Evolutionary conservation across 1,140 invertebrate genomes (phyloP), one percentile per base, ranked within the genome.

Genomic region (Conus betulinus): DNA sequence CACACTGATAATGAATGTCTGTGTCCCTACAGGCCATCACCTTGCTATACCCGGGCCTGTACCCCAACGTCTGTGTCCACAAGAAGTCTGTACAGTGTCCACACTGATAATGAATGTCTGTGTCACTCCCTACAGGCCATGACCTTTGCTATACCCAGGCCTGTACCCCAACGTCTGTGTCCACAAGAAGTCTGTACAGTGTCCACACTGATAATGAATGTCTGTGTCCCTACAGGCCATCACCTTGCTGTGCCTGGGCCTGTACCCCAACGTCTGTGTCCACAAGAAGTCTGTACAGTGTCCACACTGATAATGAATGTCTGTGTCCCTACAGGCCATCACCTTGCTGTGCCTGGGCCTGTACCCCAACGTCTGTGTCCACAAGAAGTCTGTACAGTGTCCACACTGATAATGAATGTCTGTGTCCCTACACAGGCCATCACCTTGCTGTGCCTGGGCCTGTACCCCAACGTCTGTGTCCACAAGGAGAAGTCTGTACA

Each of bases 401-500:
- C 99, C 23, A 99, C 39, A 39, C 39, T 63, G 60, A 63, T 63
- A 63, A 23, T 39, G n/a, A 60, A 11, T 86, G 74, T 39, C n/a
- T 79, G 39, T 27, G 76, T 67, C 27, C 25, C 98, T 96, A 98
- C 78, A 39, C 39, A 39, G 95, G 92, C 95, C 0, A 97, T 98
- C 78, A 98, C 97, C 0, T 95, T 99, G 25, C 96, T 99, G 89
- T 97, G 97, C 89, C 97, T 98, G 96, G 99, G 98, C 5, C 96
- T 99, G 2, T 99, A 99, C 96, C 99, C 99, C 0, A 99, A 99
- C 95, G 98, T 99, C 7, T 99, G 98, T 94, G 97, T 97, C 92
- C 98, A 99, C 94, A 98, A 98, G 94, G 98, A 98, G 85, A 99
- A 99, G 94, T 96, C 98, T 79, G 99, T 99, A 95, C 98, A 99